Conservation (phyloP, 2,113 vertebrate species). For the Numenius arquata region DNA sequence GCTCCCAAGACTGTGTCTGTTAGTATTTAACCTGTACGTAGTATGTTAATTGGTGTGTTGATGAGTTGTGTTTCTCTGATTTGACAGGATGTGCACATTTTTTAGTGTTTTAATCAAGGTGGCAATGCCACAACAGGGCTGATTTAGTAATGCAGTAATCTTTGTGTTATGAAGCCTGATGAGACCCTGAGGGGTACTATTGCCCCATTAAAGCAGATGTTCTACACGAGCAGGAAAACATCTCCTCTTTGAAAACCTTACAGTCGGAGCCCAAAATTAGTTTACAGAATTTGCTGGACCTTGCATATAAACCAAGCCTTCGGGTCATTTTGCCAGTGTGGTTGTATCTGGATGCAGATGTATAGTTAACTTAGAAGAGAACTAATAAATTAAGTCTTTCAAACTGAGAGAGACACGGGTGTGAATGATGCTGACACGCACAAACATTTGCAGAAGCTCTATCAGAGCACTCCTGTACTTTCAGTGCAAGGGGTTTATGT, state of each 20-base stretch:
- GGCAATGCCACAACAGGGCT: neutral
- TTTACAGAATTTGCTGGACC: neutral
- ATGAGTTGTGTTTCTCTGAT: neutral
- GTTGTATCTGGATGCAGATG: neutral
- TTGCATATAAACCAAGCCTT: neutral
- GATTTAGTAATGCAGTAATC: neutral
- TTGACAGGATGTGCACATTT: neutral
- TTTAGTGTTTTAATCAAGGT: neutral
- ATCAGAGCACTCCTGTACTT: neutral
- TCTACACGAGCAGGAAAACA: neutral
- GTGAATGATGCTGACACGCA: neutral
- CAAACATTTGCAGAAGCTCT: neutral
- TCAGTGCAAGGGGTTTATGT: neutral
- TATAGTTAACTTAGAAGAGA: neutral
- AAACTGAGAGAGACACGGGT: neutral
- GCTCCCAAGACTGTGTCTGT: neutral
- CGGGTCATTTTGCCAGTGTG: neutral
- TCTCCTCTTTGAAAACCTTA: neutral
- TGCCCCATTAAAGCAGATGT: neutral
- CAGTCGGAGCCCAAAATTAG: neutral
- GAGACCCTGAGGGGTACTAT: neutral
- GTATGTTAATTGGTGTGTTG: neutral
- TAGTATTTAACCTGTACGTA: neutral
- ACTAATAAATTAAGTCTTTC: neutral
- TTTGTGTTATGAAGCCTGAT: neutral